Base-by-base conservation (phyloP, 2,797 vertebrate genomes). In the Astyanax mexicanus region DNA sequence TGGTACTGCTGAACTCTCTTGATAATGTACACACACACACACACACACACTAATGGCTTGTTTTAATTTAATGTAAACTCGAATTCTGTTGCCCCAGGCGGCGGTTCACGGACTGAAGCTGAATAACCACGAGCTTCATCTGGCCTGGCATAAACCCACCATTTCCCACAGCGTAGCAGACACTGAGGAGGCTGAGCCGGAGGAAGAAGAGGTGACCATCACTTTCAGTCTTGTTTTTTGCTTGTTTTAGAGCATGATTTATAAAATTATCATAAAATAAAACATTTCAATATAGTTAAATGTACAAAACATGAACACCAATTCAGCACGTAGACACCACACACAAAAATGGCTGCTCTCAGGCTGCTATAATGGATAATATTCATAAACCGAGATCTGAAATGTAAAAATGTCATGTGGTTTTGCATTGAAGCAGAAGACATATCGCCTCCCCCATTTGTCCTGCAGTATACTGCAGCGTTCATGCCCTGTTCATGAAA, bases 61-160 rank as follows among this genome's bases (percentile, higher is more conserved):
- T 54, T 78, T 11, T 0, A 0, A 2, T 4, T 21, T 25, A 35
- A 13, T 1, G 21, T 44, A 19, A 17, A 35, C 37, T 29, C 6
- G 6, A 10, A 6, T 29, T 15, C 13, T 25, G 11, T 71, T 69
- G 4, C 80, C 91, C 78, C 81, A 98, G 98, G 97, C 97, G 57
- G 98, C 97, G 52, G 79, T 98, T 81, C 97, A 97, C 47, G 96
- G 97, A 77, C 87, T 92, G 85, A 94, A 89, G 84, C 92, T 99
- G 77, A 98, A 99, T 92, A 95, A 93, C 80, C 95, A 96, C 77
- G 93, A 92, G 62, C 84, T 99, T 61, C 96, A 92, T 74, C 87
- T 99, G 90, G 93, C 97, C 6, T 99, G 98, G 98, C 95, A 97
- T 85, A 98, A 98, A 81, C 96, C 96, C 67, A 71, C 68, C 0